phyloP scores from a whole-genome alignment of 2,113 vertebrate species.

The Harpagus bidentatus region DNA sequence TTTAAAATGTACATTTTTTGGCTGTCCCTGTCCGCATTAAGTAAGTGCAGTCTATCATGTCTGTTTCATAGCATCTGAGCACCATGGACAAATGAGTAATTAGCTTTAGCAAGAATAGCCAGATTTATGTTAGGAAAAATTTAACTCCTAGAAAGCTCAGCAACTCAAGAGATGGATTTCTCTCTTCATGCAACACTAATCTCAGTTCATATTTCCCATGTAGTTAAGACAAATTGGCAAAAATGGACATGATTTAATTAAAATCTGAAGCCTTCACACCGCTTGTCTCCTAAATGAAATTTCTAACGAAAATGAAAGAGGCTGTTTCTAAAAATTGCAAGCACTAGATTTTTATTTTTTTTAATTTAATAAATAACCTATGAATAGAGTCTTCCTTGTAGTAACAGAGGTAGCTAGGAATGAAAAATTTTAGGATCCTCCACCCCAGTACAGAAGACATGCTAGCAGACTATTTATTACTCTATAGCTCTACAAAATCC shows the following conservation, averaged over 20 bases:
- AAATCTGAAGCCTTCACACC: constrained; percentile 22
- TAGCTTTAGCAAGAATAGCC: constrained; percentile 39
- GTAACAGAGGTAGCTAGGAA: not conserved
- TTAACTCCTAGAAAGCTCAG: constrained; percentile 57
- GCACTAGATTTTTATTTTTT: not conserved
- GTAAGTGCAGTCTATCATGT: constrained; percentile 47
- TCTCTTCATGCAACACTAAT: constrained; percentile 52
- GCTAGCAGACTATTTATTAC: not conserved
- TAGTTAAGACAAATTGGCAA: constrained; percentile 51
- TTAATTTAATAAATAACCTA: not conserved
- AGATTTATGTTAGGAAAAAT: constrained; percentile 47
- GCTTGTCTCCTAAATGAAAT: constrained; percentile 20
- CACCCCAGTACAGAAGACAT: not conserved
- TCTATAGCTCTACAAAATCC: not conserved
- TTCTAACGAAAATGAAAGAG: constrained; percentile 37
- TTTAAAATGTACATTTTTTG: constrained; percentile 21
- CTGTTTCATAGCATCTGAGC: constrained; percentile 28
- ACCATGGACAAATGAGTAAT: constrained; percentile 40
- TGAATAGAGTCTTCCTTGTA: not conserved
- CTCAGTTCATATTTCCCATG: constrained; percentile 44
- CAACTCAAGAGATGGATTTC: constrained; percentile 17
- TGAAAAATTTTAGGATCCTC: not conserved
- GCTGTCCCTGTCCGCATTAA: constrained; percentile 2
- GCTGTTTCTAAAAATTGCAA: not conserved
- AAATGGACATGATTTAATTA: constrained; percentile 50